These are phyloP conservation scores for Sardina pilchardus DNA, from an alignment of 2,113 vertebrate genomes.

Conservation along the genomic window DNA sequence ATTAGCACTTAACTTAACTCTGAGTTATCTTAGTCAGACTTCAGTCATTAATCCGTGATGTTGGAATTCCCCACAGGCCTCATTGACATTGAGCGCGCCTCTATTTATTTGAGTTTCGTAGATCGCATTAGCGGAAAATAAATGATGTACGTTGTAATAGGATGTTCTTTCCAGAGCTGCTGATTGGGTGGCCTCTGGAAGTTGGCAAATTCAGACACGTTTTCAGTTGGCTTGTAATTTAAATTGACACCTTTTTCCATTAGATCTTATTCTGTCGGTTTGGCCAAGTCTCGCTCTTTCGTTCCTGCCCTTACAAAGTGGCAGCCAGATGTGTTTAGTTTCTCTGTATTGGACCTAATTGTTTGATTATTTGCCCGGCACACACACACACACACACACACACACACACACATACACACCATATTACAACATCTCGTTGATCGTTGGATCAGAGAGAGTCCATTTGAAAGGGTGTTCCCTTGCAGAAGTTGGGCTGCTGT, in stretches of 20 bases:
- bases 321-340: conserved; percentile 10
- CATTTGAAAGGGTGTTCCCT: background rate
- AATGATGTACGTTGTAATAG: background rate
- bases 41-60: no score
- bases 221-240: background rate
- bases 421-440: background rate
- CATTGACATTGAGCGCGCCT: background rate
- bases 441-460: background rate
- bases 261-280: background rate
- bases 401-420: no score
- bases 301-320: background rate
- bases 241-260: background rate
- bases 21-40: no score
- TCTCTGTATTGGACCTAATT: conserved; percentile 1
- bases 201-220: background rate
- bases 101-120: background rate
- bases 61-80: background rate
- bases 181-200: background rate
- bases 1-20: no score
- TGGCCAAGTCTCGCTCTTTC: background rate
- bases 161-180: background rate
- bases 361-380: background rate
- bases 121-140: background rate
- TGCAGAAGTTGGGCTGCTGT: background rate
- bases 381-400: background rate